phyloP scores from a whole-genome alignment of 1,140 invertebrate species.

The Drosophila ercepeae region DNA sequence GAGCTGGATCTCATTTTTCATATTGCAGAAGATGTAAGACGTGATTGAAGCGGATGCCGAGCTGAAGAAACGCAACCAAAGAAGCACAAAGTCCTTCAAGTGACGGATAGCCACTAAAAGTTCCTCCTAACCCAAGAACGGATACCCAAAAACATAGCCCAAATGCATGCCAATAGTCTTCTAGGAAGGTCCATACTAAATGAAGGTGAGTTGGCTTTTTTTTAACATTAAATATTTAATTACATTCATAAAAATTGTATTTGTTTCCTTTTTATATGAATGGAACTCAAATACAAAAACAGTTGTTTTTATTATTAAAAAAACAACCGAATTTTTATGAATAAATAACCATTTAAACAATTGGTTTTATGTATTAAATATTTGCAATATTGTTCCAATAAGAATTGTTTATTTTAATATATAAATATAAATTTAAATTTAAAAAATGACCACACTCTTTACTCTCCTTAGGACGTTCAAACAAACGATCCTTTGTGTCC shows the following conservation, averaged over 20 bases:
- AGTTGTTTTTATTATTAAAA: too few relatives aligned
- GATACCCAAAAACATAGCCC: constrained; percentile 24
- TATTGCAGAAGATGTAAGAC: constrained; percentile 68
- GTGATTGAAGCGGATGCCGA: background rate
- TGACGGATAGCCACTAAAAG: background rate
- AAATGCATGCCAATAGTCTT: constrained; percentile 77
- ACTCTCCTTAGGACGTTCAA: constrained; percentile 57
- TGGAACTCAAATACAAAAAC: too few relatives aligned
- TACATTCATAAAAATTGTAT: background rate
- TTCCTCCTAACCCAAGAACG: constrained; percentile 11
- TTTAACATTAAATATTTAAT: background rate
- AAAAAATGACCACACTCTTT: too few relatives aligned
- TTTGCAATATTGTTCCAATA: too few relatives aligned
- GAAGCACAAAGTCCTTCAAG: constrained; percentile 27
- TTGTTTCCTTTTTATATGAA: background rate
- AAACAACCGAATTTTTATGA: too few relatives aligned
- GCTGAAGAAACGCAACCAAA: constrained; percentile 59
- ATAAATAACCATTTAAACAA: too few relatives aligned
- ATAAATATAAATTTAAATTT: constrained; percentile 2
- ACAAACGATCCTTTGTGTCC: constrained; percentile 74
- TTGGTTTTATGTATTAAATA: too few relatives aligned
- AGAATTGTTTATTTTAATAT: too few relatives aligned
- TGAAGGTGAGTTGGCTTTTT: constrained; percentile 54
- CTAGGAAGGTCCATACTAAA: constrained; percentile 68
- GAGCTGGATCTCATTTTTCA: background rate